Percentiles rank a stretch among this genome's conserved stretches.
Conservation (phyloP, 2,797 vertebrate species). For the Linurgus olivaceus region DNA sequence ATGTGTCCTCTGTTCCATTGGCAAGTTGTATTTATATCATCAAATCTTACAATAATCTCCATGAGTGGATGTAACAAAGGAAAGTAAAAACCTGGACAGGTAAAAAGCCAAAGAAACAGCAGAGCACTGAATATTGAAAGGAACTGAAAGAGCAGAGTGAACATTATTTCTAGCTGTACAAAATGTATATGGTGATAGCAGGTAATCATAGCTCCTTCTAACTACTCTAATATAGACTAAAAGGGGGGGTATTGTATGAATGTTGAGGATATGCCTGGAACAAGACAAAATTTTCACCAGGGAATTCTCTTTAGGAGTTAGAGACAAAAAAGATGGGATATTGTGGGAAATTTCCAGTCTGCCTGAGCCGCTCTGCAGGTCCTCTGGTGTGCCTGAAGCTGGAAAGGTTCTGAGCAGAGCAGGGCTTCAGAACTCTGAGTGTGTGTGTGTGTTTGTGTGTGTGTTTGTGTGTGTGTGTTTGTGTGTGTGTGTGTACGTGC, state of each 20-base stretch:
- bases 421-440: neutral
- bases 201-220: neutral
- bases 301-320: neutral
- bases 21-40: neutral
- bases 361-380: neutral
- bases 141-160: neutral
- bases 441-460: neutral
- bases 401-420: neutral
- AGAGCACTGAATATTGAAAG: neutral
- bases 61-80: neutral
- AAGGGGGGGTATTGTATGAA: fast-evolving
- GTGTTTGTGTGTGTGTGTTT: neutral
- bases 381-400: fast-evolving
- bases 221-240: neutral
- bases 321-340: neutral
- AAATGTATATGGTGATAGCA: neutral
- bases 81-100: neutral
- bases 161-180: neutral
- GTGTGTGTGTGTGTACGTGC: fast-evolving
- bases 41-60: neutral
- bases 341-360: neutral
- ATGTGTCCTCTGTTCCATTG: neutral
- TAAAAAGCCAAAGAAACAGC: neutral
- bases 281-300: neutral
- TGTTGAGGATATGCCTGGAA: neutral